Base-by-base conservation (phyloP, 2,113 vertebrate genomes). In the Muscicapa adusta region DNA sequence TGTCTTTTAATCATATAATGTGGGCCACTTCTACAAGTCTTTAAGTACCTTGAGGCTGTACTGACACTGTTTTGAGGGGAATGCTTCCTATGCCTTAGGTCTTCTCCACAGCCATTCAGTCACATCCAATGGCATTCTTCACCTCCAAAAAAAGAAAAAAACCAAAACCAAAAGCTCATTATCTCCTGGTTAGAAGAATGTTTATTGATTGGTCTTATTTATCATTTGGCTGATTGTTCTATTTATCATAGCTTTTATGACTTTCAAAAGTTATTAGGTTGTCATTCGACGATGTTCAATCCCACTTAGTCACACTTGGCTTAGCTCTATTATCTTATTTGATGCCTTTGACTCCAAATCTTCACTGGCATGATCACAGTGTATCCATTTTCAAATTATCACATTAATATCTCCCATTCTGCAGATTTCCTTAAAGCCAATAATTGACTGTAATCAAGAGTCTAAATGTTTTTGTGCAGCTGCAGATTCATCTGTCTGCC, bases 201-300 rank as follows among this genome's bases (percentile, higher is more conserved):
- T 57, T 88, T 89, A 82, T 58, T 84, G 13, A 5, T 68, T 65
- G 19, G 2, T 70, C 16, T 70, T 79, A 47, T 66, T 83, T 77
- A 77, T 85, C 57, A 79, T 91, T 89, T 85, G 65, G 7, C 10
- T 70, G 51, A 81, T 68, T 77, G 6, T 10, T 90, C 25, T 91
- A 33, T 87, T 97, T 91, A 87, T 24, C 29, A 62, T 4, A 68
- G 40, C 9, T 81, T 81, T 77, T 86, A 62, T 73, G 53, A 63
- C 58, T 92, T 93, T 91, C 63, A 78, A 62, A 93, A 85, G 38
- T 80, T 85, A 92, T 91, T 92, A 85, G 6, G 9, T 51, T 91
- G 57, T 76, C 60, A 54, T 65, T 91, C n/a, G 76, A 5, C 47
- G 48, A 42, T 73, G 40, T 73, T 94, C 81, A 89, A 29, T 88